Percentiles rank a stretch among this genome's conserved stretches.
Evolutionary conservation across 2,888 invertebrate species (phyloP).

Genomic region (Acrobasis consociella): DNA sequence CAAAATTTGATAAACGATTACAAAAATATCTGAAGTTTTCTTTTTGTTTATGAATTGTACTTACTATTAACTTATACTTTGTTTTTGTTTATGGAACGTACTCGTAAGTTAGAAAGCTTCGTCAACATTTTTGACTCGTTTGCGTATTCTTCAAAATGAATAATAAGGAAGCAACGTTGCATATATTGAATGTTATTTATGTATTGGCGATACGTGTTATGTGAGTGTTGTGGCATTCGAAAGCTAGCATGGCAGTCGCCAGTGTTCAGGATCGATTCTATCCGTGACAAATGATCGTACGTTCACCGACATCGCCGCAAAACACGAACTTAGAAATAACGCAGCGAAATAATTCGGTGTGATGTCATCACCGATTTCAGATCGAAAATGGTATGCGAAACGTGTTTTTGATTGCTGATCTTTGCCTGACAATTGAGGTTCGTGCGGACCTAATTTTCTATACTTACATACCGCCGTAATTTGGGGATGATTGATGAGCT

Average conservation of each 20-base stretch:
- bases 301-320: slow-evolving; percentile 10
- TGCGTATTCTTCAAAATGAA: too few relatives aligned
- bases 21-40: background rate
- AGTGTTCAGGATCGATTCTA: slow-evolving; percentile 9
- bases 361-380: slow-evolving; percentile 17
- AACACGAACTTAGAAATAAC: slow-evolving; percentile 14
- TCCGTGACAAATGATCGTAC: slow-evolving; percentile 10
- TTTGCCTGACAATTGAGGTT: slow-evolving; percentile 2
- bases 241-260: slow-evolving; percentile 7
- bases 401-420: slow-evolving; percentile 16
- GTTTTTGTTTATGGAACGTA: slow-evolving; percentile 1
- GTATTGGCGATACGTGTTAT: slow-evolving; percentile 12
- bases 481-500: slow-evolving; percentile 15
- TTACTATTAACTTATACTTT: too few relatives aligned
- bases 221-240: slow-evolving; percentile 11
- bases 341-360: slow-evolving; percentile 3
- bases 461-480: slow-evolving; percentile 5
- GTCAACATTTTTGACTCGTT: background rate
- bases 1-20: background rate
- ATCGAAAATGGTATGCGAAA: slow-evolving; percentile 12
- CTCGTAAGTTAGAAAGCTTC: slow-evolving; percentile 9
- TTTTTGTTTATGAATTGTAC: slow-evolving; percentile 1
- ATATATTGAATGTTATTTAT: slow-evolving; percentile 5
- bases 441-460: slow-evolving; percentile 17
- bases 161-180: background rate